Percentiles rank a stretch among this genome's conserved stretches.
These are phyloP conservation scores for Drosophila ananassae DNA, from an alignment of 1,140 invertebrate genomes.

Conservation along the genomic window DNA sequence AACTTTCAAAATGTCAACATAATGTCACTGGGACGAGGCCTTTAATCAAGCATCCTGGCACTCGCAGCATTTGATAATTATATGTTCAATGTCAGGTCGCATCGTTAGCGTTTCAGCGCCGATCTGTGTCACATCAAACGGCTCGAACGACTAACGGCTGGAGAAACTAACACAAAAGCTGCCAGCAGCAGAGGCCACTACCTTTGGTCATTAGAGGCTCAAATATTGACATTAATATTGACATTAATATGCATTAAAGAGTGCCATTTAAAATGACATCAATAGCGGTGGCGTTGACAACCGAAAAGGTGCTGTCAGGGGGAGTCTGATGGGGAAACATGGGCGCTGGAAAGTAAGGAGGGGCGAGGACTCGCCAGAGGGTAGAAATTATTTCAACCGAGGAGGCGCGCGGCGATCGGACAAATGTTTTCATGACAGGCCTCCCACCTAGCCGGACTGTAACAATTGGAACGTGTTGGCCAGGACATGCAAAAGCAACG, in stretches of 20 bases:
- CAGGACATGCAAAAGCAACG: constrained; percentile 46
- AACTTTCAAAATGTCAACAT: constrained; percentile 78
- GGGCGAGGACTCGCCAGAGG: not conserved
- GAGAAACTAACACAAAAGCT: constrained; percentile 66
- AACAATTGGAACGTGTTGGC: constrained; percentile 74
- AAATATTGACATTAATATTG: constrained; percentile 82
- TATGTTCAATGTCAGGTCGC: constrained; percentile 61
- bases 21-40: constrained; percentile 53
- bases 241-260: constrained; percentile 81
- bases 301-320: constrained; percentile 21
- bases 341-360: not conserved
- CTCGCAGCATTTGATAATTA: constrained; percentile 62
- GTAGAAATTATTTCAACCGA: constrained; percentile 54
- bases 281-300: constrained; percentile 61
- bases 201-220: constrained; percentile 70
- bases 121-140: constrained; percentile 62
- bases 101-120: constrained; percentile 39
- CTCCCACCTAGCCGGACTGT: constrained; percentile 38
- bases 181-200: constrained; percentile 38
- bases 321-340: not conserved
- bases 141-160: constrained; percentile 2
- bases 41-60: constrained; percentile 66
- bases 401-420: constrained; percentile 33
- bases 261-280: constrained; percentile 75
- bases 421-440: constrained; percentile 49